A percentile compares a stretch with the other conserved stretches of the same genome.
Evolutionary conservation across 2,797 vertebrate species (phyloP).

Genomic region (Staurois parvus): DNA sequence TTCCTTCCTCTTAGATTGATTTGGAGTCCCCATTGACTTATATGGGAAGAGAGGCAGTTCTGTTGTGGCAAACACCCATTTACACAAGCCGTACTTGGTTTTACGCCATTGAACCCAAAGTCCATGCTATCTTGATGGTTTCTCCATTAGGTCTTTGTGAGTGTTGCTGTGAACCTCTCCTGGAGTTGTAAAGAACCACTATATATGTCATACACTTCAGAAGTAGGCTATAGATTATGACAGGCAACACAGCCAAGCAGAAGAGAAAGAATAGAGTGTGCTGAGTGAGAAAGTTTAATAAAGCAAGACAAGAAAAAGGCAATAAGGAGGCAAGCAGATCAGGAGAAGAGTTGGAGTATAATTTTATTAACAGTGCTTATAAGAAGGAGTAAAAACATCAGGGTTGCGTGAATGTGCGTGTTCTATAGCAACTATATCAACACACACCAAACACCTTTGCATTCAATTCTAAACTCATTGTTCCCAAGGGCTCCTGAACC

Average conservation of each 20-base stretch:
- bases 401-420: slow-evolving; percentile 39
- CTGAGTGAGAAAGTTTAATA: slow-evolving; percentile 47
- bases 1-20: no score
- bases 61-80: no score
- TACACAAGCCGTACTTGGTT: no score
- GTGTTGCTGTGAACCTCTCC: no score
- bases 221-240: neutral
- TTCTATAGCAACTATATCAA: slow-evolving; percentile 30
- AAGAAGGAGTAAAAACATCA: slow-evolving; percentile 65
- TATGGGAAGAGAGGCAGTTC: no score
- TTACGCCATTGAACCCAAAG: no score
- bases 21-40: no score
- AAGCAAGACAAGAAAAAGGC: slow-evolving; percentile 70
- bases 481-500: neutral
- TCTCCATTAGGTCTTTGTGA: neutral
- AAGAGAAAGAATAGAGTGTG: slow-evolving; percentile 18
- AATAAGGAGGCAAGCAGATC: slow-evolving; percentile 59
- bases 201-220: neutral
- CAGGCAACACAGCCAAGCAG: neutral
- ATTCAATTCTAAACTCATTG: slow-evolving; percentile 34
- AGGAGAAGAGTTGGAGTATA: slow-evolving; percentile 76
- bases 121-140: no score
- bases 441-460: slow-evolving; percentile 50
- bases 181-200: neutral
- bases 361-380: slow-evolving; percentile 82